Evolutionary conservation across 2,888 invertebrate species (phyloP).

Genomic region (Leptinotarsa haldemani): DNA sequence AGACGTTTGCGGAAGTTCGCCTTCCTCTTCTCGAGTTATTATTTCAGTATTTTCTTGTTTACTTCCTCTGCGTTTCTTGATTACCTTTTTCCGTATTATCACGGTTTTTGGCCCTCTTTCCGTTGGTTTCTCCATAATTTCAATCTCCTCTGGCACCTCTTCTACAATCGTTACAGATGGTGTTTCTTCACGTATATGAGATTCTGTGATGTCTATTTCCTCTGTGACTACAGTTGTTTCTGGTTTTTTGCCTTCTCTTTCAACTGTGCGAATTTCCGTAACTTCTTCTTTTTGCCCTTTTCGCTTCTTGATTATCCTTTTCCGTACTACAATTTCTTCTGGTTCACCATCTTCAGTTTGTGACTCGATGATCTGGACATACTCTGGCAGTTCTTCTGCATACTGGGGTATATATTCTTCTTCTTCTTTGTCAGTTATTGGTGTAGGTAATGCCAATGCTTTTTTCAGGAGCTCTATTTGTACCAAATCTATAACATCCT

Average conservation of each 20-base stretch:
- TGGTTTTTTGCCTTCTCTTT: slow-evolving; percentile 59
- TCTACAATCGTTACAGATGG: slow-evolving; percentile 48
- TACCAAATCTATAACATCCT: slow-evolving; percentile 56
- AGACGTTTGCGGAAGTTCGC: slow-evolving; percentile 54
- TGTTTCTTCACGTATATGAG: slow-evolving; percentile 38
- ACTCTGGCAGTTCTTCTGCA: slow-evolving; percentile 46
- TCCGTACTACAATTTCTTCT: slow-evolving; percentile 40
- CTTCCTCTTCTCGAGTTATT: slow-evolving; percentile 56
- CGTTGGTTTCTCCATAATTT: slow-evolving; percentile 50
- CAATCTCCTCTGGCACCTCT: slow-evolving; percentile 56
- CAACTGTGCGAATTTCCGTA: slow-evolving; percentile 64
- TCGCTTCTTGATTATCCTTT: slow-evolving; percentile 63
- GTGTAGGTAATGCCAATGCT: slow-evolving; percentile 50
- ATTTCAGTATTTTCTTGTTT: slow-evolving; percentile 60
- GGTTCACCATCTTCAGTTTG: slow-evolving; percentile 49
- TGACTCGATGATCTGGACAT: slow-evolving; percentile 38
- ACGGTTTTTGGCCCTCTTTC: slow-evolving; percentile 51
- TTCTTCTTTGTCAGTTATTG: slow-evolving; percentile 45
- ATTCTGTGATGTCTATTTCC: slow-evolving; percentile 44
- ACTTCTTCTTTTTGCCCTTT: slow-evolving; percentile 58
- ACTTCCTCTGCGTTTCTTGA: slow-evolving; percentile 60
- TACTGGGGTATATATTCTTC: slow-evolving; percentile 59
- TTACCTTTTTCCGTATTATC: slow-evolving; percentile 58
- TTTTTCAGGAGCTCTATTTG: slow-evolving; percentile 58
- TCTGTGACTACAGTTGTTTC: slow-evolving; percentile 56